Evolutionary conservation across 2,113 vertebrate species (phyloP), one percentile per base, ranked within the genome.

Genomic region (Scophthalmus maximus): DNA sequence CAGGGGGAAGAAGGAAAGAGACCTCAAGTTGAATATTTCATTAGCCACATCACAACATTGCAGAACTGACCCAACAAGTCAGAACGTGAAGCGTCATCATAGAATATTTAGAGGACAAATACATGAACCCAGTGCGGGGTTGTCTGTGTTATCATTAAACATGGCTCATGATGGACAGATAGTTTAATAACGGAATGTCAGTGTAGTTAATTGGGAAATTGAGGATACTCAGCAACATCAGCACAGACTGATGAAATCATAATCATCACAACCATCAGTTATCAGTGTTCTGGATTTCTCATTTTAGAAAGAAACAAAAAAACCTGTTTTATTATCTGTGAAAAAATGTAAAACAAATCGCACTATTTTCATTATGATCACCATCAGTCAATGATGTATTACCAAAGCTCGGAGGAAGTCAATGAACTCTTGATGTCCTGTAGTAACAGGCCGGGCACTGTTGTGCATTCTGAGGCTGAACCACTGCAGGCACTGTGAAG

Each of bases 361-460:
- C 5, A 34, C 0, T 46, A 6, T 46, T 27, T 29, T 60, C 1
- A 68, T 25, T 1, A 44, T 30, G 15, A 67, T 27, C n/a, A 22
- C 7, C 8, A 63, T 46, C 26, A 51, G 12, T 34, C 32, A 73
- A 18, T 32, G 8, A 52, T 17, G 34, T 53, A 65, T 96, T 96
- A 98, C 97, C 97, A 98, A 55, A 49, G 94, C 93, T 91, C 82
- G 94, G 73, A 98, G 93, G 88, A 99, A 98, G 61, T 93, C 93
- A 86, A 94, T 88, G 74, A 97, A 84, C 46, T 96, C 95, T 76
- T 93, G 88, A 26, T 90, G 90, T 38, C 92, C 88, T 9, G 94
- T 90, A 53, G 93, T 88, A 59, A 85, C 83, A 60, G 93, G 86
- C 81, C 79, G 93, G 38, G 90, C 62, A 26, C 83, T 86, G 81